Evolutionary conservation across 2,113 vertebrate species (phyloP).

Genomic region (Willisornis vidua): DNA sequence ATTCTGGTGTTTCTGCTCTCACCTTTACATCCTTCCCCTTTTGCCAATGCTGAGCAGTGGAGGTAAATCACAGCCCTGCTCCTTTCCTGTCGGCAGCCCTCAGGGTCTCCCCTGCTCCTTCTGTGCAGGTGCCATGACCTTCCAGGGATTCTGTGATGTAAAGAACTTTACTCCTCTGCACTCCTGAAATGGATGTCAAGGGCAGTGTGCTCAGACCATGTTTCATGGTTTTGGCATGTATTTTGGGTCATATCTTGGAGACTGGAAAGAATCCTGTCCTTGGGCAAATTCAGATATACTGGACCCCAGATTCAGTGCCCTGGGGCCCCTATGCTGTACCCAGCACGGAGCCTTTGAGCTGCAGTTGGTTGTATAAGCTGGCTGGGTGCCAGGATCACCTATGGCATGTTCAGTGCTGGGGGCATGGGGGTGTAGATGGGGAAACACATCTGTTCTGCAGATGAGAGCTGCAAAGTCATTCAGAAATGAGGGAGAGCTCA

Average conservation of each 20-base stretch:
- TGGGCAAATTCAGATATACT: not conserved
- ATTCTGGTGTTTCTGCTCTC: not conserved
- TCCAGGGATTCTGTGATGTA: not conserved
- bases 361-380: constrained; percentile 28
- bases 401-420: not conserved
- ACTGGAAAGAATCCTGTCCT: not conserved
- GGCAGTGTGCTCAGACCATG: not conserved
- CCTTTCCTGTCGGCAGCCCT: not conserved
- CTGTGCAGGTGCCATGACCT: not conserved
- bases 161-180: not conserved
- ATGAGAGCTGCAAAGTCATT: constrained; percentile 5
- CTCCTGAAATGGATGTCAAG: not conserved
- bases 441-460: constrained; percentile 52
- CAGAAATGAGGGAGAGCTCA: not conserved
- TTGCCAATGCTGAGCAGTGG: not conserved
- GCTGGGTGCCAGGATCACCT: constrained; percentile 37
- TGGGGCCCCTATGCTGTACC: not conserved
- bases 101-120: not conserved
- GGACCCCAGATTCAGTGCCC: not conserved
- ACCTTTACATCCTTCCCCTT: not conserved
- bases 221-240: not conserved
- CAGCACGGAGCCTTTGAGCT: not conserved
- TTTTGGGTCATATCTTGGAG: constrained; percentile 21
- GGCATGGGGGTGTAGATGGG: not conserved
- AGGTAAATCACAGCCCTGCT: not conserved